Evolutionary conservation across 1,140 invertebrate species (phyloP), one percentile per base, ranked within the genome.

Genomic region (Nebria ingens): DNA sequence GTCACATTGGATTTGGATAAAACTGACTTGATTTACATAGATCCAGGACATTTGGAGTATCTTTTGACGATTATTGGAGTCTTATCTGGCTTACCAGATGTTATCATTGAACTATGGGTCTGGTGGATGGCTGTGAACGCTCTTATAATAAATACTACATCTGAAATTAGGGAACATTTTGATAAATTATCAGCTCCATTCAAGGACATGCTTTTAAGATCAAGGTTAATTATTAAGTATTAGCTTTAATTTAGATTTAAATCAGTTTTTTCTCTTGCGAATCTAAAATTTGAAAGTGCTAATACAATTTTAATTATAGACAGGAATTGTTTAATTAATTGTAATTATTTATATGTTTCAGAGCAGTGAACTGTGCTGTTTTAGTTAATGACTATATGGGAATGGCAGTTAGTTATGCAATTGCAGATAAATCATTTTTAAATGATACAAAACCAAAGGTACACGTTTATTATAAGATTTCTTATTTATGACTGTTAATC

Each of bases 51-150:
- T 65, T 65, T 85, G n/a, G 66, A 73, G 15, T 86, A 83, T 60
- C 66, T 87, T 55, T 75, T 78, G 50, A 61, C 73, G 1, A 65
- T 84, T 25, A 73, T 80, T 2, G 65, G 79, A 1, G 75, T 79
- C 59, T 56, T 86, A 23, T 63, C 78, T 6, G 71, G 72, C 4
- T 71, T 69, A 0, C 74, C 81, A 0, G 65, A 77, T 12, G 63
- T 74, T 19, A 56, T 76, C 21, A 65, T 86, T 50, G 84, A 87
- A 65, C 74, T 83, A 0, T 83, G 79, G 58, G 71, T 85, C 58
- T 88, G 85, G 85, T 78, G 84, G 67, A 74, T 76, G 56, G 75
- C 84, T 0, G 73, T 85, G 11, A 82, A 86, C 62, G 76, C 80
- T 38, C 68, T 83, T 52, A 76, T 79, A 21, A 72, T 79, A 0